Evolutionary conservation across 2,888 invertebrate species (phyloP).

Genomic region (Diplazon laetatorius): DNA sequence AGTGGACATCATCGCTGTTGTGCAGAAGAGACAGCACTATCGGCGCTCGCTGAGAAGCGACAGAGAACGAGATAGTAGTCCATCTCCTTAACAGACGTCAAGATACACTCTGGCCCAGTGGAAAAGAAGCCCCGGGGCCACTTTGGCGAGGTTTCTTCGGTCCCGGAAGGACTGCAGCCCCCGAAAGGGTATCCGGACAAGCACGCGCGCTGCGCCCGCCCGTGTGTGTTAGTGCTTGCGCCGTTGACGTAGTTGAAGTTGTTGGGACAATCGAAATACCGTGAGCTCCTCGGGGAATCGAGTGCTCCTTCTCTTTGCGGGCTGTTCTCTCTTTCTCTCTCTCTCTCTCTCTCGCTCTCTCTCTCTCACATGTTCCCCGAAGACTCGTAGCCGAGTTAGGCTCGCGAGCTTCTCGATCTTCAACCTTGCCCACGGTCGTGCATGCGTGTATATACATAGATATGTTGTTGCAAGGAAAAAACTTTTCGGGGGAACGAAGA

Average conservation of each 20-base stretch:
- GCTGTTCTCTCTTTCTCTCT: no score
- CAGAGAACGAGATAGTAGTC: no score
- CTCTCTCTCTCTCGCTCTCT: no score
- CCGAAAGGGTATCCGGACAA: background rate
- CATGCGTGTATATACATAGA: no score
- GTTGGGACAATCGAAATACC: constrained; percentile 50
- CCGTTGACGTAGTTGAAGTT: constrained; percentile 53
- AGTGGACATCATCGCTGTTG: no score
- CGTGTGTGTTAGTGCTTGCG: background rate
- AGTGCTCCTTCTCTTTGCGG: constrained; percentile 43
- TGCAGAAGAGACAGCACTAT: no score
- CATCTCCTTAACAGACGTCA: constrained; percentile 20
- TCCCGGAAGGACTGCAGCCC: constrained; percentile 19
- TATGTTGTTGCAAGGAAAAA: constrained; percentile 19
- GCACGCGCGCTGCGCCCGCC: no score
- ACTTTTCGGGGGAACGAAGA: constrained; percentile 53
- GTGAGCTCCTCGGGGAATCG: constrained; percentile 52
- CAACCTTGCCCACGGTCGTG: constrained; percentile 5
- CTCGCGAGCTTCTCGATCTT: constrained; percentile 60
- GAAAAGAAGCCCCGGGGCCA: background rate
- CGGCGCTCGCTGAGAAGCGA: no score
- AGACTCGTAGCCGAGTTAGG: constrained; percentile 45
- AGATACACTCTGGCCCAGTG: background rate
- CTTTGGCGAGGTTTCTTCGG: constrained; percentile 12
- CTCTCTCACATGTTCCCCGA: constrained; percentile 58